Base-by-base conservation (phyloP, 2,797 vertebrate genomes). In the Urophycis tenuis region DNA sequence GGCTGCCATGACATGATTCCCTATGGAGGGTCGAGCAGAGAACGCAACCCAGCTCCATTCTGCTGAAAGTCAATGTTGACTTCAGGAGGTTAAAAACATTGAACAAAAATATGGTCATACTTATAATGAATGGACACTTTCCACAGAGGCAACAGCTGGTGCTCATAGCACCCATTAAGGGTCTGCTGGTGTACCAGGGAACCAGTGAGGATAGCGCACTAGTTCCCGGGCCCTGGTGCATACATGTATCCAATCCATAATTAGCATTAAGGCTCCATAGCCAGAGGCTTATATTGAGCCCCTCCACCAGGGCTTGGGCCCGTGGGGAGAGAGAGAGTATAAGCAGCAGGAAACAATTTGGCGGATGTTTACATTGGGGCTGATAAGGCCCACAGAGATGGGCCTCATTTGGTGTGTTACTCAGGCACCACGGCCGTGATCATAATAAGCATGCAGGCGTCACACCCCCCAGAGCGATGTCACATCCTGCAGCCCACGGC, bases 381-480 rank as follows among this genome's bases (percentile, higher is more conserved):
- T 76, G 80, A 85, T 78, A 75, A 84, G 76, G 72, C 71, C 86
- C 76, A 4, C 1, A 8, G 84, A 83, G 77, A 41, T 30, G 60
- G 19, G 67, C 22, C 25, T 67, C 60, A 14, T 29, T 60, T n/a
- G 77, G 29, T 30, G 74, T 79, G 45, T 5, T 8, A 75, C 10
- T 35, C 31, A 78, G 74, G 34, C 30, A n/a, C 76, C 73, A 35
- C 67, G 1, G 25, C 80, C 78, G 82, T 85, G 72, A 79, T 72
- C 30, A 67, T 14, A 70, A 30, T 49, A 64, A 72, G 39, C 69
- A 71, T 14, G 22, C 7, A 12, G 33, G 32, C 25, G 3, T 3
- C 14, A 67, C 10, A 67, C 22, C 53, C 22, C 53, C 1, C 22
- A 60, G 53, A n/a, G 22, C 19, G 53, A 11, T 25, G 53, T 25